Base-by-base conservation (phyloP, 2,888 invertebrate genomes). In the Chirona hameri region DNA sequence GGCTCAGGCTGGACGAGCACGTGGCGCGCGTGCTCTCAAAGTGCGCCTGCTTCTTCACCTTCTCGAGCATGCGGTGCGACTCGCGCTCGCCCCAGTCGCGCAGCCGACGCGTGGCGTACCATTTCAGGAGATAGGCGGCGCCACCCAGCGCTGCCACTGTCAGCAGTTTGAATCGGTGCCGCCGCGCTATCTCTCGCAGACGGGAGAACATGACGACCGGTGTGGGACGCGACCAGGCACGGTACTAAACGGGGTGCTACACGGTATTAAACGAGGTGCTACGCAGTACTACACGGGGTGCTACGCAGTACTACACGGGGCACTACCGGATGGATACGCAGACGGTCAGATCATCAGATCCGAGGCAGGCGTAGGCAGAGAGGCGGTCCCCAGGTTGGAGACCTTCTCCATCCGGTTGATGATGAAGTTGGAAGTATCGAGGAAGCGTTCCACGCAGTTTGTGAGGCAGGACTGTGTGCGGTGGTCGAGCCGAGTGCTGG, bases 11-110 rank as follows among this genome's bases (percentile, higher is more conserved):
- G 88, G 94, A 93, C 88, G 95, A 94, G 86, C 96, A 96, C 18
- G 96, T 96, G 84, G 93, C 90, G 86, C 96, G 95, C 60, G 95
- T 96, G 84, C 94, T 94, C 88, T 97, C 96, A 89, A 95, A 97
- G 87, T 97, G 96, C 86, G 95, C 95, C 87, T 93, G 93, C 84
- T 94, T 93, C 83, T 94, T 91, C 21, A 94, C 92, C 87, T 93
- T 91, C 85, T 95, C 94, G 85, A 97, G 89, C 87, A 95, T 93
- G 84, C 93, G 93, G 85, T 91, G 91, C 3, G 95, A 92, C 87
- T 96, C 94, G 84, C 90, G 91, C 86, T 96, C 94, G 87, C 96
- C 95, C 91, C 95, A 95, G 89, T 96, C 94, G 85, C 92, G 88
- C 0, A 97, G 88, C 87, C 93, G 94, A 82, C 91, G 91, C 86